Percentiles rank a stretch among this genome's conserved stretches.
Evolutionary conservation across 2,888 invertebrate species (phyloP).

Genomic region (Eilema griseolum): DNA sequence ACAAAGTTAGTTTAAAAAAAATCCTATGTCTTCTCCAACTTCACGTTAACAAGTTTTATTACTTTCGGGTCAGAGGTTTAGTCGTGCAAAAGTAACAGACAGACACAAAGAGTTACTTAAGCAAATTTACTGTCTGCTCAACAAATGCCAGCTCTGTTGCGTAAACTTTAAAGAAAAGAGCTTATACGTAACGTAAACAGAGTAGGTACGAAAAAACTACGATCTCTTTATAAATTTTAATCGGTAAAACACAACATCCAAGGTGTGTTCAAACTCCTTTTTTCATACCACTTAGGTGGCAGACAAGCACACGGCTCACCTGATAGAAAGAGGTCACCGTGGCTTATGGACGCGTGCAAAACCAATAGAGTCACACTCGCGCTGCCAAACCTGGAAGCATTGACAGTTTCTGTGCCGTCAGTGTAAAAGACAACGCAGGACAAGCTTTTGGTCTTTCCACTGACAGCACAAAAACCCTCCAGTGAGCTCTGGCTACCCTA

Average conservation of each 20-base stretch:
- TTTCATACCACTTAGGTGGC: no score
- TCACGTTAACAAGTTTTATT: not conserved
- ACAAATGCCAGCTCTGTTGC: not conserved
- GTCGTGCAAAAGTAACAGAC: constrained; percentile 4
- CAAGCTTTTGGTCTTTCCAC: no score
- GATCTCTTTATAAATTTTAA: not conserved
- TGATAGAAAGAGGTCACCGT: no score
- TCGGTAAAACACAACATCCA: not conserved
- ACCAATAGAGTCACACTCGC: no score
- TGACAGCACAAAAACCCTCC: no score
- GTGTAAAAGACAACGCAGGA: no score
- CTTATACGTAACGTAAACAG: not conserved
- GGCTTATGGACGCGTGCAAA: no score
- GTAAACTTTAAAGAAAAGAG: not conserved
- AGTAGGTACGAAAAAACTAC: not conserved
- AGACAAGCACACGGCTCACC: no score
- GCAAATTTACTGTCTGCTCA: not conserved
- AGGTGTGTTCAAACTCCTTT: no score
- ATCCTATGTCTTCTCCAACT: not conserved
- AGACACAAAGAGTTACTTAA: constrained; percentile 4
- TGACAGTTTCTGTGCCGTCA: no score
- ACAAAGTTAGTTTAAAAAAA: not conserved
- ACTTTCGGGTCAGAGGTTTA: constrained; percentile 4
- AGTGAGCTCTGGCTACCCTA: no score
- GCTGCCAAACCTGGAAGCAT: no score